Conservation (phyloP, 2,888 invertebrate species). For the Cartodere bifasciata region DNA sequence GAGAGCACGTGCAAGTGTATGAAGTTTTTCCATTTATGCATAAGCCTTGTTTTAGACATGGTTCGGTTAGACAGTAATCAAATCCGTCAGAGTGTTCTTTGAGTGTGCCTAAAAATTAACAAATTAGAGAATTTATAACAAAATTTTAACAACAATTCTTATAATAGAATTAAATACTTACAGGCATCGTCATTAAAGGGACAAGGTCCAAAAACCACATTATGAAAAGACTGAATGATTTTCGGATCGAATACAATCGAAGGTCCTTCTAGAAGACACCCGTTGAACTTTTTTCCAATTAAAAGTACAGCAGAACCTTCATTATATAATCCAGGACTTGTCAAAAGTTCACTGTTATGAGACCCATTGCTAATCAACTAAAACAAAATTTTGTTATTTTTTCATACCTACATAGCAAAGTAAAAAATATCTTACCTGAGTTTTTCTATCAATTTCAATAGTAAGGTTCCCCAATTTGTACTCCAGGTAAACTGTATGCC, state of each 20-base stretch:
- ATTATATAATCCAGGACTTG: slow-evolving; percentile 57
- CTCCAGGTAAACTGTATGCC: slow-evolving; percentile 63
- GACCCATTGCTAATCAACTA: slow-evolving; percentile 67
- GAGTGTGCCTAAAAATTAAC: slow-evolving; percentile 23
- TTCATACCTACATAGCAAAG: neutral
- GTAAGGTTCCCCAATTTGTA: slow-evolving; percentile 48
- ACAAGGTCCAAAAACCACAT: slow-evolving; percentile 64
- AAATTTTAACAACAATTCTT: neutral
- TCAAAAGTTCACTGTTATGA: slow-evolving; percentile 61
- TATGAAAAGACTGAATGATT: slow-evolving; percentile 45
- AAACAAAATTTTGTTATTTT: slow-evolving; percentile 9
- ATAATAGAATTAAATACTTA: slow-evolving; percentile 30
- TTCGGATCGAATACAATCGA: slow-evolving; percentile 62
- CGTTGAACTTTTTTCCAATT: slow-evolving; percentile 69
- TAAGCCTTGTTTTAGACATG: slow-evolving; percentile 71
- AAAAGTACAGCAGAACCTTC: slow-evolving; percentile 61
- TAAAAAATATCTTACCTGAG: slow-evolving; percentile 38
- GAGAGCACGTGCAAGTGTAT: slow-evolving; percentile 75
- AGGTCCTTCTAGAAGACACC: slow-evolving; percentile 79
- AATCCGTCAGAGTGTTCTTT: slow-evolving; percentile 8
- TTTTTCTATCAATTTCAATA: slow-evolving; percentile 39
- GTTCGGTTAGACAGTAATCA: slow-evolving; percentile 66
- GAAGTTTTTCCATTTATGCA: slow-evolving; percentile 64
- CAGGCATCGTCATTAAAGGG: slow-evolving; percentile 62
- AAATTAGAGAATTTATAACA: neutral